Conservation (phyloP, 2,888 invertebrate genomes). For the Drosophila histrio region DNA sequence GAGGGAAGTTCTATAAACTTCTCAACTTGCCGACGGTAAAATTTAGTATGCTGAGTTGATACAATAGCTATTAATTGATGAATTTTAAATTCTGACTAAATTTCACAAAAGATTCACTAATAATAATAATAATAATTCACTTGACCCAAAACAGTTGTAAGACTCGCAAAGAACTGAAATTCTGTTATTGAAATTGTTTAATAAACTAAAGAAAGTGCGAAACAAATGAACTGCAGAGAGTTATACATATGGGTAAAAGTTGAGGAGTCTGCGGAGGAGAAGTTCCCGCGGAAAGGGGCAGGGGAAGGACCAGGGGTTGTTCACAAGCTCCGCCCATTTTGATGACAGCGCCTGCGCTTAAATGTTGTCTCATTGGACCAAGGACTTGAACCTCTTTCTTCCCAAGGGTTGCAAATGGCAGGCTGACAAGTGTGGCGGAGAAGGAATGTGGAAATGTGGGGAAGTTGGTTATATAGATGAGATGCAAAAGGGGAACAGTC, state of each 20-base stretch:
- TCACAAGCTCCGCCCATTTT: constrained; percentile 30
- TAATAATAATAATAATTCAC: no score
- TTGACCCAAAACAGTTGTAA: neutral
- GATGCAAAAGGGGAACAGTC: neutral
- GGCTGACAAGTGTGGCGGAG: neutral
- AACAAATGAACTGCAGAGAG: neutral
- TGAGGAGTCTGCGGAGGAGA: neutral
- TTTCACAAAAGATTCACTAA: no score
- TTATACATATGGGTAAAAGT: no score
- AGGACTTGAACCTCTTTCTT: neutral
- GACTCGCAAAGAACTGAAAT: neutral
- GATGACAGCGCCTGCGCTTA: constrained; percentile 37
- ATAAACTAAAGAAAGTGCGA: neutral
- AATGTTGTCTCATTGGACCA: neutral
- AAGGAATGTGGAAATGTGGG: no score
- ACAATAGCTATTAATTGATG: no score
- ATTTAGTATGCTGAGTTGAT: neutral
- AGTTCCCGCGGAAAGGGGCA: neutral
- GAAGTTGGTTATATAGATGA: no score
- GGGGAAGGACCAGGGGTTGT: constrained; percentile 12
- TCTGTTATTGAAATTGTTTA: neutral
- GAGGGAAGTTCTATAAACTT: neutral
- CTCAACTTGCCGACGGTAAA: neutral
- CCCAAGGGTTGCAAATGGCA: neutral
- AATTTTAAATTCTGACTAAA: no score